Percentiles rank a stretch among this genome's conserved stretches.
These are phyloP conservation scores for Zootermopsis nevadensis DNA, from an alignment of 2,888 invertebrate genomes.

Conservation along the genomic window DNA sequence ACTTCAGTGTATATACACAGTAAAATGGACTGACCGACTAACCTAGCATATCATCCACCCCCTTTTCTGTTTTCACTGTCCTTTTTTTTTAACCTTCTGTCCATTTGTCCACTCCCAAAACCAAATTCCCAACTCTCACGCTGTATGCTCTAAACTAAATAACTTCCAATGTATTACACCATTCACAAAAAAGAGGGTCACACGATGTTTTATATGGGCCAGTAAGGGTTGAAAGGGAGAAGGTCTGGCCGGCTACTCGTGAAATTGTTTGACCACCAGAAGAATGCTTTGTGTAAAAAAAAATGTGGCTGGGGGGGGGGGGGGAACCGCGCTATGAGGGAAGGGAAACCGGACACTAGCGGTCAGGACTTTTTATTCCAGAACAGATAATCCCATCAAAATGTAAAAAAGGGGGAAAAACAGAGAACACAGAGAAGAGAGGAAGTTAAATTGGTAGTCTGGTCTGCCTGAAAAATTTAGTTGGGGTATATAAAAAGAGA, in stretches of 20 bases:
- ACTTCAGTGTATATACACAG: neutral
- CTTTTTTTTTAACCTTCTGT: constrained; percentile 1
- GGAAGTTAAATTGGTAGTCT: constrained; percentile 43
- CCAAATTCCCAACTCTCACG: neutral
- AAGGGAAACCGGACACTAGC: constrained; percentile 38
- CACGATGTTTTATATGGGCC: constrained; percentile 43
- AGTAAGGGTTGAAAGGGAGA: constrained; percentile 31
- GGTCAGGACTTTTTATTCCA: constrained; percentile 37
- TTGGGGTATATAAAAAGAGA: constrained; percentile 33
- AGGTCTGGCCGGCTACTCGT: constrained; percentile 36
- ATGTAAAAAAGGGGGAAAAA: constrained; percentile 32
- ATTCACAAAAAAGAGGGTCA: constrained; percentile 35
- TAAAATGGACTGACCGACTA: neutral
- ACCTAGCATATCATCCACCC: constrained; percentile 29
- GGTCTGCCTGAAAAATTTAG: constrained; percentile 40
- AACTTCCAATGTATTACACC: constrained; percentile 31
- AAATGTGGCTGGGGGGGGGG: too few species aligned
- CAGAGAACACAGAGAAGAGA: constrained; percentile 27
- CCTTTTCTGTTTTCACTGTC: neutral
- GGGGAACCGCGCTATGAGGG: constrained; percentile 35
- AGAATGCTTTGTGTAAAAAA: constrained; percentile 50
- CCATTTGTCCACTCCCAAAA: constrained; percentile 44
- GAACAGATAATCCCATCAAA: constrained; percentile 43
- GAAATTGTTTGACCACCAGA: constrained; percentile 48
- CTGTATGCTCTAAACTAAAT: constrained; percentile 34